Percentiles rank a stretch among this genome's conserved stretches.
These are phyloP conservation scores for Felis chaus DNA, from an alignment of 2,113 vertebrate species.

Conservation along the genomic window DNA sequence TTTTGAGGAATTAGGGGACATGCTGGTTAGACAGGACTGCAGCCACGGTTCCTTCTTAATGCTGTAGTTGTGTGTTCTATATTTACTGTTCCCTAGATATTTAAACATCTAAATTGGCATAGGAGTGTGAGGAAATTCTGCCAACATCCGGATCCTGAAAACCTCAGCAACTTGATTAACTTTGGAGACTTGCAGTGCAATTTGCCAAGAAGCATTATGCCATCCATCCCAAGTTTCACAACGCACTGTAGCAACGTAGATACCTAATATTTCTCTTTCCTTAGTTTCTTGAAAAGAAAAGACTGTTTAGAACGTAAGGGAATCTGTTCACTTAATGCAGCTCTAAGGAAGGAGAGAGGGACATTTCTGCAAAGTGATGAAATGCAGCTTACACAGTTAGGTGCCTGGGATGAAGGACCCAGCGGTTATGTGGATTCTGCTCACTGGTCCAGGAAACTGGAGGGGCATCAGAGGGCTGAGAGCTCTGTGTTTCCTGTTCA, in stretches of 20 bases:
- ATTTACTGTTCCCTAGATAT: slow-evolving; percentile 49
- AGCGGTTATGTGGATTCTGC: rapidly evolving
- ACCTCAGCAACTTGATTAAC: slow-evolving; percentile 65
- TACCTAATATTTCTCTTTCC: background rate
- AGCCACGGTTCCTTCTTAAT: background rate
- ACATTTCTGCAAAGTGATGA: slow-evolving; percentile 33
- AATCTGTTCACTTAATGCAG: background rate
- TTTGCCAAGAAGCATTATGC: slow-evolving; percentile 41
- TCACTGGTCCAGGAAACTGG: background rate
- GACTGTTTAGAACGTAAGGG: background rate
- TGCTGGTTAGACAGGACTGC: background rate
- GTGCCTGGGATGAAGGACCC: background rate
- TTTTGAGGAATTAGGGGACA: background rate
- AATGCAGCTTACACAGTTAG: background rate
- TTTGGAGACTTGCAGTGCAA: slow-evolving; percentile 31
- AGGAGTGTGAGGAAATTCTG: slow-evolving; percentile 25
- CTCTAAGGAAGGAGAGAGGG: background rate
- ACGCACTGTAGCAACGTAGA: background rate
- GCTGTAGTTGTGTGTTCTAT: slow-evolving; percentile 39
- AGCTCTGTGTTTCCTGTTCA: background rate
- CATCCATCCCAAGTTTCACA: slow-evolving; percentile 26
- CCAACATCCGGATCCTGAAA: slow-evolving; percentile 58
- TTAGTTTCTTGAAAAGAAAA: background rate
- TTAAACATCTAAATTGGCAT: slow-evolving; percentile 55
- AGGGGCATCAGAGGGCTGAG: background rate